Base-by-base conservation (phyloP, 2,797 vertebrate genomes). In the Salmo trutta region DNA sequence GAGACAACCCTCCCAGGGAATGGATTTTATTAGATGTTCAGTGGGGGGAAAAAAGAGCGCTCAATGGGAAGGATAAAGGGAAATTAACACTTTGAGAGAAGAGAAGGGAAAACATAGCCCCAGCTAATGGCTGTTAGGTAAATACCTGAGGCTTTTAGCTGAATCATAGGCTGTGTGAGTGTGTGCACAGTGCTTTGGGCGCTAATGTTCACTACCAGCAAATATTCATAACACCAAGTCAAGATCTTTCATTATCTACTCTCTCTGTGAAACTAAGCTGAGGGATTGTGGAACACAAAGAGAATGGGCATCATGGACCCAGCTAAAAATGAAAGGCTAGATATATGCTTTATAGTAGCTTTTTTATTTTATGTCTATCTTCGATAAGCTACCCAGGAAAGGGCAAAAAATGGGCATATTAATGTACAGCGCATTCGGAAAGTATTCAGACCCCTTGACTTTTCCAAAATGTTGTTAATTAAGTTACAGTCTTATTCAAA, bases 11-110 rank as follows among this genome's bases (percentile, higher is more conserved):
- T 80, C 85, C 80, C 70, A 21, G 83, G 79, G 88, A 74, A 86
- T 85, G 72, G 76, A 86, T 82, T 85, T 81, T 82, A 82, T 89
- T 88, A 88, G 84, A 89, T 88, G 83, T 86, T 85, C 21, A 6
- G 15, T n/a, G 41, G 31, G 15, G 12, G 54, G 17, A 31, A 31
- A 51, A 52, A 56, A 21, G 53, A 53, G 54, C 2, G 47, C 76
- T 75, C 69, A 59, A 64, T 54, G 73, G 59, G 54, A 68, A 65
- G 27, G 75, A 79, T 79, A 84, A 72, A 29, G n/a, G 56, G 69
- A 74, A 33, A 81, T 72, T 41, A 71, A 82, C 73, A 21, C 70
- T 84, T 75, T 68, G 59, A 77, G 71, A 74, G 52, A 53, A 74
- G 52, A 53, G 71, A 47, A 72, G 71, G 19, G 51, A 54, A 27